Evolutionary conservation across 2,888 invertebrate genomes (phyloP), one percentile per base, ranked within the genome.

Genomic region (Himalopsyche tibetana): DNA sequence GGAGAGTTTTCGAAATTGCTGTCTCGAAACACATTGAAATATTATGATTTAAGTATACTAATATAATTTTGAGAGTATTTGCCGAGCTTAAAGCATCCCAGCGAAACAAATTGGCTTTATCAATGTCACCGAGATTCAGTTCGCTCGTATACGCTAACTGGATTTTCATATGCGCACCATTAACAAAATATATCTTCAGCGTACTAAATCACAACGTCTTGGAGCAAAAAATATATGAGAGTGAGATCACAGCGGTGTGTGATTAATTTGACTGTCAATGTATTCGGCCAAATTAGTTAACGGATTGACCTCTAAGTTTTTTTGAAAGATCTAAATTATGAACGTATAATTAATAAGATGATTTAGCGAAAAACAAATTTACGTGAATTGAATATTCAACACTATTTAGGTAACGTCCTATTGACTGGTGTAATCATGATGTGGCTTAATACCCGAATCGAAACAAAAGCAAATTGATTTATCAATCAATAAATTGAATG

Each of bases 121-220:
- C 87, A 87, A 87, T 51, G 87, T 87, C 87, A 69, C 38, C n/a
- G 85, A 85, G 87, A 87, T 87, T 84, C 55, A 85, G 82, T 79
- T 56, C 11, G 36, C 82, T 82, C 63, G 63, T 63, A n/a, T 5
- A 63, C 63, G 63, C 28, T 63, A 63, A 63, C 63, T 63, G 63
- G 63, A 63, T 63, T 63, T 63, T 63, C 63, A 63, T 63, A 63
- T 63, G 63, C 63, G 63, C 63, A 63, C 63, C 63, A 63, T 63
- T 63, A 19, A 63, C 63, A 63, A 63, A 63, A 63, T 63, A 63
- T 63, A 63, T 63, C 63, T 63, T 28, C 9, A 3, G 19, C 11
- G 19, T 15, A 63, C 63, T 63, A 63, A 63, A 63, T 63, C 63
- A 63, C n/a, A 19, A 19, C 63, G 63, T 63, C 63, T 63, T 5